Conservation (phyloP, 1,140 invertebrate genomes). For the Zaprionus vittiger region DNA sequence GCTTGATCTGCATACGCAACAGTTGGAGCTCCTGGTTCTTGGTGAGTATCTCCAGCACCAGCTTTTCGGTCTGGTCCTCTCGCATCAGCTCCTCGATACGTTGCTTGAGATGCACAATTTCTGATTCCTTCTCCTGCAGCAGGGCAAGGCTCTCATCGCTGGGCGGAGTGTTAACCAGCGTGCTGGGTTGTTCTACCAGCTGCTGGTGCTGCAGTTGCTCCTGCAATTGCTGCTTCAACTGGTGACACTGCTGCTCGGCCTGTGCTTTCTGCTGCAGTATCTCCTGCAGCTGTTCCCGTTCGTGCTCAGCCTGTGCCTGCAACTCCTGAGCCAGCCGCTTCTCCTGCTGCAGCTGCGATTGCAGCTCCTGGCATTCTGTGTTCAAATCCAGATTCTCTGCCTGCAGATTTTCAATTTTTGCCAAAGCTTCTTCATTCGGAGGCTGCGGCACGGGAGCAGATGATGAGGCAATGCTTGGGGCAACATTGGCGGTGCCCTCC, state of each 20-base stretch:
- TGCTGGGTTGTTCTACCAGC: slow-evolving; percentile 4
- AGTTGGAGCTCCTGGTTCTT: slow-evolving; percentile 80
- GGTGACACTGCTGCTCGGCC: slow-evolving; percentile 84
- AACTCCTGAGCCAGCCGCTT: slow-evolving; percentile 33
- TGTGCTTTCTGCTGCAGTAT: slow-evolving; percentile 51
- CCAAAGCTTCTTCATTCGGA: neutral
- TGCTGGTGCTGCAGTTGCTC: slow-evolving; percentile 9
- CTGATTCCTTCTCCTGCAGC: slow-evolving; percentile 78
- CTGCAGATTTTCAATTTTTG: slow-evolving; percentile 53
- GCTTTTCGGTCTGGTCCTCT: slow-evolving; percentile 80
- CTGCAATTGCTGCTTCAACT: slow-evolving; percentile 11
- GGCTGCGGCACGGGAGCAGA: neutral
- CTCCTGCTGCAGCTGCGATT: slow-evolving; percentile 40
- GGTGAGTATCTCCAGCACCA: slow-evolving; percentile 81
- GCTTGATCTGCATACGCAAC: slow-evolving; percentile 69
- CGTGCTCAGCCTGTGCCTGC: slow-evolving; percentile 20
- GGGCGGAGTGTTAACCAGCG: slow-evolving; percentile 2
- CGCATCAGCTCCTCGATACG: slow-evolving; percentile 84
- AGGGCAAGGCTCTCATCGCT: slow-evolving; percentile 59
- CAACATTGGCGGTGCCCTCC: neutral
- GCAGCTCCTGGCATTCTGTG: slow-evolving; percentile 85
- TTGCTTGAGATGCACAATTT: slow-evolving; percentile 84
- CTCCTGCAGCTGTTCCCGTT: slow-evolving; percentile 35
- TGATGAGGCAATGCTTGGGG: slow-evolving; percentile 61
- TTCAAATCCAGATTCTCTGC: slow-evolving; percentile 86